Evolutionary conservation across 2,888 invertebrate genomes (phyloP).

Genomic region (Vanessa cardui): DNA sequence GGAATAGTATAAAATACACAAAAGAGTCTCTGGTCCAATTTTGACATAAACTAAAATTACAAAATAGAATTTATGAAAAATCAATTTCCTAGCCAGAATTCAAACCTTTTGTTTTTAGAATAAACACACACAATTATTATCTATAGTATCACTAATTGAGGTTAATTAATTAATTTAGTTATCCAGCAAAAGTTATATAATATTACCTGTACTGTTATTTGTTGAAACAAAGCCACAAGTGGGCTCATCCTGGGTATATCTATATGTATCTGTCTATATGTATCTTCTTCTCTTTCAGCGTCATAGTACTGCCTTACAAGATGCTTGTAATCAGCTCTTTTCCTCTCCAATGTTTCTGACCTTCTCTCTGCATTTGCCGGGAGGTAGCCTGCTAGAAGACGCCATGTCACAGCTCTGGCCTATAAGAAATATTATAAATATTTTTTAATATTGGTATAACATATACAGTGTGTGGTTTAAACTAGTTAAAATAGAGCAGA

Average conservation of each 20-base stretch:
- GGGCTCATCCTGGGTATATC: conserved; percentile 99
- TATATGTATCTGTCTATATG: conserved; percentile 96
- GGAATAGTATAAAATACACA: too few species aligned
- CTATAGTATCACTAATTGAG: too few species aligned
- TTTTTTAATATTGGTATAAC: not conserved
- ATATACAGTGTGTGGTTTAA: not conserved
- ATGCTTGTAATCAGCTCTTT: conserved; percentile 97
- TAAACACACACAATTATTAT: too few species aligned
- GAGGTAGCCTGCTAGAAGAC: conserved; percentile 92
- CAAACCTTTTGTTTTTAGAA: too few species aligned
- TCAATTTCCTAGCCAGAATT: too few species aligned
- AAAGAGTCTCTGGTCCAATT: too few species aligned
- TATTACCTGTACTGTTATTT: conserved; percentile 88
- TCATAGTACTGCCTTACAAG: conserved; percentile 98
- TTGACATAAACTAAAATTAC: too few species aligned
- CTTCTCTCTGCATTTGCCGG: conserved; percentile 96
- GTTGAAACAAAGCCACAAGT: conserved; percentile 97
- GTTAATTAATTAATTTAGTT: too few species aligned
- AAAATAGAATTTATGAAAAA: too few species aligned
- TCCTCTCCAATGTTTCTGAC: conserved; percentile 93
- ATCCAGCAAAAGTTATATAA: not conserved
- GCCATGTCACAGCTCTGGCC: conserved; percentile 86
- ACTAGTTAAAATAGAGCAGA: not conserved
- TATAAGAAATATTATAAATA: conserved; percentile 42
- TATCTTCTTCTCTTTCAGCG: conserved; percentile 93